Evolutionary conservation across 1,140 invertebrate genomes (phyloP).

Genomic region (Antheraea pernyi): DNA sequence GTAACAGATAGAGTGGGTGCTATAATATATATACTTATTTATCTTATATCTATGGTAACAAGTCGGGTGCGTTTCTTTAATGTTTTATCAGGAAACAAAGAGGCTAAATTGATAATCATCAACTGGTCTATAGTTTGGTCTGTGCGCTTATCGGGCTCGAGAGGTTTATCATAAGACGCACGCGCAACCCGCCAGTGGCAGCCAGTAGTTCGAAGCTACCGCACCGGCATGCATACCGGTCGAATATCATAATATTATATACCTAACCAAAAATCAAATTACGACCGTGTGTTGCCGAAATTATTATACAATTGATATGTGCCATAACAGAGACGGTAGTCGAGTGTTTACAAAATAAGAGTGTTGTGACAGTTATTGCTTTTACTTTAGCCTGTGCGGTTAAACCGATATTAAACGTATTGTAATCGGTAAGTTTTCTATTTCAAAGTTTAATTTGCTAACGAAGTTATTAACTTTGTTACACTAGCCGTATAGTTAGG

Average conservation of each 20-base stretch:
- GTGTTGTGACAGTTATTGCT: slow-evolving; percentile 56
- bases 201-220: slow-evolving; percentile 56
- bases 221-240: slow-evolving; percentile 34
- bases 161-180: slow-evolving; percentile 61
- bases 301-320: slow-evolving; percentile 60
- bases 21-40: neutral
- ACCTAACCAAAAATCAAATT: slow-evolving; percentile 26
- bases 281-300: slow-evolving; percentile 49
- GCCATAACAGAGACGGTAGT: slow-evolving; percentile 35
- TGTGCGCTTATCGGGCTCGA: slow-evolving; percentile 26
- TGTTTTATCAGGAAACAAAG: neutral
- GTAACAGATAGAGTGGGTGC: too few relatives aligned
- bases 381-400: slow-evolving; percentile 49
- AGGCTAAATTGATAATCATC: neutral
- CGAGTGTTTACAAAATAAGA: slow-evolving; percentile 60
- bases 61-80: neutral
- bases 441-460: neutral
- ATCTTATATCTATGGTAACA: neutral
- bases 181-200: slow-evolving; percentile 46
- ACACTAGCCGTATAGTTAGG: neutral
- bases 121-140: neutral
- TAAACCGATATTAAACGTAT: slow-evolving; percentile 11
- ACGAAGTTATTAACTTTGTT: neutral
- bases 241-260: slow-evolving; percentile 14
- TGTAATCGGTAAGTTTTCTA: slow-evolving; percentile 15